phyloP scores from a whole-genome alignment of 2,888 invertebrate species.

The Cryptophagus acutangulus region DNA sequence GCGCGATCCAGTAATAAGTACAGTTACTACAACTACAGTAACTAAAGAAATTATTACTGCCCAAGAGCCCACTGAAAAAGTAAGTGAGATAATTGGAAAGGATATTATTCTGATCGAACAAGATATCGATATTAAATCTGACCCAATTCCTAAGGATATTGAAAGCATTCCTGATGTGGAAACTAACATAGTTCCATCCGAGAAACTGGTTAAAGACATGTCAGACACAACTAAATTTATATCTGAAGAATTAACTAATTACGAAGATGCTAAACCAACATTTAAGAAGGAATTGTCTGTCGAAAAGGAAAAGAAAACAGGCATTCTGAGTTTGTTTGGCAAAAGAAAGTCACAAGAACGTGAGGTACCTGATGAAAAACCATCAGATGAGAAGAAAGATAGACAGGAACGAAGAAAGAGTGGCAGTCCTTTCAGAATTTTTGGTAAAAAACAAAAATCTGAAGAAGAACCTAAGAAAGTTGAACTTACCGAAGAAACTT shows the following conservation, averaged over 20 bases:
- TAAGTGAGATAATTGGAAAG: conserved; percentile 3
- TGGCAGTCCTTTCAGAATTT: conserved; percentile 28
- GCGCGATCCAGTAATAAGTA: too few species aligned
- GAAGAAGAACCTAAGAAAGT: conserved; percentile 20
- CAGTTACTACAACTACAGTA: too few species aligned
- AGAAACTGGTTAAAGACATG: conserved; percentile 14
- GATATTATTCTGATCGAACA: conserved; percentile 20
- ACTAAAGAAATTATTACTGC: background rate
- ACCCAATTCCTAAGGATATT: conserved; percentile 12
- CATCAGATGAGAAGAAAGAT: conserved; percentile 14
- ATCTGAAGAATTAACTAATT: conserved; percentile 19
- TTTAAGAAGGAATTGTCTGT: too few species aligned
- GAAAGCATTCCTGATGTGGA: conserved; percentile 6
- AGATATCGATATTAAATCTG: conserved; percentile 21
- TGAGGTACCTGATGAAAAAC: conserved; percentile 5
- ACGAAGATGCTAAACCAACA: conserved; percentile 15
- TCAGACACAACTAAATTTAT: conserved; percentile 18
- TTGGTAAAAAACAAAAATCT: conserved; percentile 24
- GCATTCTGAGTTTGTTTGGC: conserved; percentile 8
- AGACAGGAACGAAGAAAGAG: conserved; percentile 25
- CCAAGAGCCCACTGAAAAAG: background rate
- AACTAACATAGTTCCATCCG: conserved; percentile 3
- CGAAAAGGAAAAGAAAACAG: conserved; percentile 13
- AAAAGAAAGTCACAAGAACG: conserved; percentile 12
- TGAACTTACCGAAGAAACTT: conserved; percentile 2